These are phyloP conservation scores for Scolanthus callimorphus DNA, from an alignment of 92 coral and sea anemone genomes.

Conservation along the genomic window DNA sequence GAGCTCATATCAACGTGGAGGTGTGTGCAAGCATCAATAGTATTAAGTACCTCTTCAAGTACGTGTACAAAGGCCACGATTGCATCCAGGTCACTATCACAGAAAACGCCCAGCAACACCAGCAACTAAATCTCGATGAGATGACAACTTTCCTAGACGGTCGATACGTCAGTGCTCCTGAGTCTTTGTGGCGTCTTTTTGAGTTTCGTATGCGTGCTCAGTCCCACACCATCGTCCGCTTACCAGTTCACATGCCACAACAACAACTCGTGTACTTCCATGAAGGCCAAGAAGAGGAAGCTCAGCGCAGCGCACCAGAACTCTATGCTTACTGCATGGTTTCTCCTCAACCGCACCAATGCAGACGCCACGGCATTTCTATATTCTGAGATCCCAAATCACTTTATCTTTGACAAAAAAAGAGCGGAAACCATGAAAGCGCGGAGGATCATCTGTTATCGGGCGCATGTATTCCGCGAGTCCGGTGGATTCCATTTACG, in stretches of 20 bases:
- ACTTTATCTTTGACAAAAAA: background rate
- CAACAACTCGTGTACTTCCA: background rate
- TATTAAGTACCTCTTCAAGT: conserved; percentile 13
- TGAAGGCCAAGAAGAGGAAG: conserved; percentile 3
- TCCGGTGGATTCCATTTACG: background rate
- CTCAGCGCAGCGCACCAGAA: background rate
- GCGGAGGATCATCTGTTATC: background rate
- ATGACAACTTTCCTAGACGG: background rate
- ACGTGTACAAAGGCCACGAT: conserved; percentile 15
- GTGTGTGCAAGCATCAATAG: background rate
- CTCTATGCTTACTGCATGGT: conserved; percentile 1
- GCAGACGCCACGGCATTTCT: background rate
- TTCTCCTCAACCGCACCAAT: background rate
- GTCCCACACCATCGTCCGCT: background rate
- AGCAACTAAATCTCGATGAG: conserved; percentile 2
- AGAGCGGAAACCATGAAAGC: background rate
- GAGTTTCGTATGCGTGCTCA: background rate
- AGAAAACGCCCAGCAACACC: background rate
- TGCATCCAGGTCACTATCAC: background rate
- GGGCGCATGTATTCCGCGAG: conserved; percentile 3
- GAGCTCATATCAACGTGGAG: conserved; percentile 11
- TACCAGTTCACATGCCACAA: background rate
- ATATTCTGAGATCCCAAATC: background rate
- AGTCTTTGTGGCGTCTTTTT: background rate
- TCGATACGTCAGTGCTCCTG: conserved; percentile 10